These are phyloP conservation scores for Synanthedon vespiformis DNA, from an alignment of 2,888 invertebrate species.

Conservation along the genomic window DNA sequence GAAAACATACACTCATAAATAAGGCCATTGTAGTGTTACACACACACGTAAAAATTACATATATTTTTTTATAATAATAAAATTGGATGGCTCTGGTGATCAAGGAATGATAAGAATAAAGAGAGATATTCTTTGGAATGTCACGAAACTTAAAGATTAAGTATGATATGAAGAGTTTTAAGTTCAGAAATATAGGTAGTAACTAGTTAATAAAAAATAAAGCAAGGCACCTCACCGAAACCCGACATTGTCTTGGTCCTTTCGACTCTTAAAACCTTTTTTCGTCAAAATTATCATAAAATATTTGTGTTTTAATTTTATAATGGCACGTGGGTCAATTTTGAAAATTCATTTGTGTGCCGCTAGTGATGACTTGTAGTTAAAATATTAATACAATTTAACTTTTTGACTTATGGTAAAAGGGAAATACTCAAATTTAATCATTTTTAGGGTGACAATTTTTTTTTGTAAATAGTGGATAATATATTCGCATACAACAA, in stretches of 20 bases:
- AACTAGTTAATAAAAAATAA: conserved; percentile 26
- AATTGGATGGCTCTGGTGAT: no score
- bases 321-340: conserved; percentile 30
- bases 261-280: conserved; percentile 23
- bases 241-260: conserved; percentile 44
- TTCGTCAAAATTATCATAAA: conserved; percentile 2
- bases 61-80: no score
- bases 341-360: conserved; percentile 8
- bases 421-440: no score
- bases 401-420: no score
- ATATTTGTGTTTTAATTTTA: conserved; percentile 20
- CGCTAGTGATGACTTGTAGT: neutral
- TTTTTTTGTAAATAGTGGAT: no score
- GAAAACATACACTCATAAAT: conserved; percentile 10
- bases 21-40: conserved; percentile 28
- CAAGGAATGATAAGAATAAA: conserved; percentile 25
- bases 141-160: conserved; percentile 35
- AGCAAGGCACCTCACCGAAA: conserved; percentile 45
- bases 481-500: no score
- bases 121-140: conserved; percentile 61
- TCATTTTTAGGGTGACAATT: no score
- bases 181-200: conserved; percentile 21
- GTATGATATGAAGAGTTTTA: conserved; percentile 10
- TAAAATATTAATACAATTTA: no score
- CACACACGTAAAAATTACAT: conserved; percentile 35